Percentiles rank a stretch among this genome's conserved stretches.
These are phyloP conservation scores for Serilophus lunatus DNA, from an alignment of 2,113 vertebrate genomes.

Conservation along the genomic window DNA sequence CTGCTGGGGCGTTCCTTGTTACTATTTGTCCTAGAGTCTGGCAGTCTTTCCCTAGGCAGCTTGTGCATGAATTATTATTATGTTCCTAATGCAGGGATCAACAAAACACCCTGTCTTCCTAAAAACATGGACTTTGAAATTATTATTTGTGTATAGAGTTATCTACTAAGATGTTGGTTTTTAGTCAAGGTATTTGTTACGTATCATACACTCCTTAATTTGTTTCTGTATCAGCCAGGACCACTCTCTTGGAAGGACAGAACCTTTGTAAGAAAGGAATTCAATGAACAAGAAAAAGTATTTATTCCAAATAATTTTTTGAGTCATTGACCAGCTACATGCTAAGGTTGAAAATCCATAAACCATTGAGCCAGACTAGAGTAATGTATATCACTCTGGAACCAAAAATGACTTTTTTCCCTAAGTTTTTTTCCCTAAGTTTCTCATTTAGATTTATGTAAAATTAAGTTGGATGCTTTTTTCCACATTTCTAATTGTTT, in stretches of 20 bases:
- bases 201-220: neutral
- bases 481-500: slow-evolving; percentile 6
- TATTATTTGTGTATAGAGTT: slow-evolving; percentile 28
- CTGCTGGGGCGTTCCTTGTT: neutral
- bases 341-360: neutral
- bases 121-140: slow-evolving; percentile 19
- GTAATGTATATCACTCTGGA: neutral
- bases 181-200: neutral
- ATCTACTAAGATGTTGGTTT: neutral
- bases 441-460: neutral
- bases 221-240: neutral
- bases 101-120: slow-evolving; percentile 26
- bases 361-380: neutral
- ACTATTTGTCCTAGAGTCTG: neutral
- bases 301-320: neutral
- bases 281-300: neutral
- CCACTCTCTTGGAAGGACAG: neutral
- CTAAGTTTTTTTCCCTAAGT: neutral
- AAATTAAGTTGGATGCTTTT: neutral
- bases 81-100: neutral
- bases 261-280: slow-evolving; percentile 18
- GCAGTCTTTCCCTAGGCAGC: neutral
- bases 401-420: neutral
- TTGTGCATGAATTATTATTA: slow-evolving; percentile 12
- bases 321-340: neutral